Conservation (phyloP, 2,888 invertebrate species). For the Muschampia staudingeri region DNA sequence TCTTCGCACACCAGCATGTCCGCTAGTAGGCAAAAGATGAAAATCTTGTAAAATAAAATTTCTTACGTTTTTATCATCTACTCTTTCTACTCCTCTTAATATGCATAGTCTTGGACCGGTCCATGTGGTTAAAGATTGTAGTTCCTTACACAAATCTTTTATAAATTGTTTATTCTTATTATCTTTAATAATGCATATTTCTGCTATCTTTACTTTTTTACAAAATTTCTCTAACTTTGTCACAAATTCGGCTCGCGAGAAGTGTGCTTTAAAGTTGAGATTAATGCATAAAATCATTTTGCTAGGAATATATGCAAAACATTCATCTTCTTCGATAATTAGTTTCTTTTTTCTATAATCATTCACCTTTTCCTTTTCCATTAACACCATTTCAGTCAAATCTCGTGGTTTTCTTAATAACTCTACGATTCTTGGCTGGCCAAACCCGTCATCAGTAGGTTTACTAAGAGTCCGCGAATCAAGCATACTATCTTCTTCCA, state of each 20-base stretch:
- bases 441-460: constrained; percentile 40
- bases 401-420: constrained; percentile 46
- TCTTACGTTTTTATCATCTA: constrained; percentile 17
- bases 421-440: neutral
- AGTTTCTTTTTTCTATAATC: neutral
- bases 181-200: constrained; percentile 20
- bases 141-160: constrained; percentile 31
- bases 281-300: constrained; percentile 28
- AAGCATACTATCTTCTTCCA: neutral
- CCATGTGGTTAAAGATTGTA: constrained; percentile 25
- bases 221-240: constrained; percentile 28
- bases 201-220: neutral
- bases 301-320: constrained; percentile 14
- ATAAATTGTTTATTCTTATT: constrained; percentile 37
- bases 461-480: constrained; percentile 31
- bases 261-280: constrained; percentile 35
- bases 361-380: constrained; percentile 8
- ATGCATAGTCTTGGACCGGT: constrained; percentile 40
- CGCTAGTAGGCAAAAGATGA: constrained; percentile 41
- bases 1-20: constrained; percentile 47
- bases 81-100: constrained; percentile 40
- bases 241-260: constrained; percentile 43
- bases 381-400: constrained; percentile 24
- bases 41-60: constrained; percentile 41
- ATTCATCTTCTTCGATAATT: neutral